Base-by-base conservation (phyloP, 2,113 vertebrate species). In the Vulpes lagopus region DNA sequence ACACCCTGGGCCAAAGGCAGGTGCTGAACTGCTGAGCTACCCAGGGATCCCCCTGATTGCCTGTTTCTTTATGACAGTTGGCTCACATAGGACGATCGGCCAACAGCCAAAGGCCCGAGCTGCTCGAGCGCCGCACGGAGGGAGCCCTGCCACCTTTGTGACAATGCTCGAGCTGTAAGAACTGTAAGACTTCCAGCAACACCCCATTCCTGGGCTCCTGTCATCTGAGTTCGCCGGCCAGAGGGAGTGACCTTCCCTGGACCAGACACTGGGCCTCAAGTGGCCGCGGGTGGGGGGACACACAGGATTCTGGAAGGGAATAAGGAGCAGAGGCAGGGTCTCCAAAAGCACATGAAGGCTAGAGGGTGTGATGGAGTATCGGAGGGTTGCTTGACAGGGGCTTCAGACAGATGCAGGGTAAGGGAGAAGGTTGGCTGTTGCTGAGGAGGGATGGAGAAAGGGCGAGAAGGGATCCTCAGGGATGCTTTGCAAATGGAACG, bases 121-220 rank as follows among this genome's bases (percentile, higher is more conserved):
- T 67, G 3, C 3, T 17, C 22, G 20, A 91, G 57, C 7, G 0
- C 30, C 67, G 43, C 8, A 30, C 43, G 11, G 22, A 65, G 69
- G 49, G 49, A 53, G 20, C 16, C 15, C 8, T 12, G 23, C 53
- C 69, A 22, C 43, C 16, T 82, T 51, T 64, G 15, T 82, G 9
- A 30, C 35, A 14, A 1, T 32, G 32, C 67, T 78, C 19, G 10
- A 12, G 1, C 38, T 19, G 85, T 84, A 57, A n/a, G 6, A 20
- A 19, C 17, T 17, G 60, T 32, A 20, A 35, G 67, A 23, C 32
- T 71, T 84, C 27, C 30, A 11, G 6, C 2, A 14, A 60, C 76
- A 8, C 3, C 19, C 12, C 0, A 11, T 76, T 89, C 19, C 74
- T 55, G 15, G 0, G 51, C 12, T 20, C 5, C 15, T 6, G 7